phyloP scores from a whole-genome alignment of 2,113 vertebrate genomes.

The Brachypteracias leptosomus region DNA sequence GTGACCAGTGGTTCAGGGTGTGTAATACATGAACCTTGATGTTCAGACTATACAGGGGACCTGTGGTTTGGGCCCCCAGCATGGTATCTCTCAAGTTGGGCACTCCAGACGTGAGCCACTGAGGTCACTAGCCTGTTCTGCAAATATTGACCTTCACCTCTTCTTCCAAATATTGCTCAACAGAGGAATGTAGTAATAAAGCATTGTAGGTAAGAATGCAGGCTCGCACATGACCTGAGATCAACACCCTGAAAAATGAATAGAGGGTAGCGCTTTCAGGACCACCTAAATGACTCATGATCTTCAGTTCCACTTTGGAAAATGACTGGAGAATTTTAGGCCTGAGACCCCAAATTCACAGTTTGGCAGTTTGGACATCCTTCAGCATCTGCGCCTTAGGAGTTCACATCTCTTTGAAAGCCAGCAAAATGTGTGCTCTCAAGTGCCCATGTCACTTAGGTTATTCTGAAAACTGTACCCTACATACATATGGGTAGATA shows the following conservation, averaged over 20 bases:
- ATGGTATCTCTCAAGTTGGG: conserved; percentile 22
- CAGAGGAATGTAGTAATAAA: conserved; percentile 65
- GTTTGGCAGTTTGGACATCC: not conserved
- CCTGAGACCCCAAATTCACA: not conserved
- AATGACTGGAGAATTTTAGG: not conserved
- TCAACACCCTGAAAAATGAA: conserved; percentile 66
- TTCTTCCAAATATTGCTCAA: conserved; percentile 67
- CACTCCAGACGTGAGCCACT: conserved; percentile 30
- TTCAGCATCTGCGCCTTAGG: not conserved
- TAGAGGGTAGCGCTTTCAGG: conserved; percentile 50
- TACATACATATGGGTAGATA: conserved; percentile 60
- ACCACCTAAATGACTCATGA: conserved; percentile 44
- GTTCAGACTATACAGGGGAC: conserved; percentile 23
- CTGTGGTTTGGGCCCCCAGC: not conserved
- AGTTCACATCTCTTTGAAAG: not conserved
- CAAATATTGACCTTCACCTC: conserved; percentile 36
- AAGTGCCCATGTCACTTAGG: conserved; percentile 22
- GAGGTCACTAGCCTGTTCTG: conserved; percentile 45
- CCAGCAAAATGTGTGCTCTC: not conserved
- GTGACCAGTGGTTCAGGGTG: conserved; percentile 42
- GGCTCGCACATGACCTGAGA: conserved; percentile 61
- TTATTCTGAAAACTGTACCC: conserved; percentile 65
- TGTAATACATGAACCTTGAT: conserved; percentile 6
- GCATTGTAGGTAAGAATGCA: conserved; percentile 63
- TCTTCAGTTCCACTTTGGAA: not conserved